These are phyloP conservation scores for Perodicticus potto DNA, from an alignment of 2,797 vertebrate genomes.

Conservation along the genomic window DNA sequence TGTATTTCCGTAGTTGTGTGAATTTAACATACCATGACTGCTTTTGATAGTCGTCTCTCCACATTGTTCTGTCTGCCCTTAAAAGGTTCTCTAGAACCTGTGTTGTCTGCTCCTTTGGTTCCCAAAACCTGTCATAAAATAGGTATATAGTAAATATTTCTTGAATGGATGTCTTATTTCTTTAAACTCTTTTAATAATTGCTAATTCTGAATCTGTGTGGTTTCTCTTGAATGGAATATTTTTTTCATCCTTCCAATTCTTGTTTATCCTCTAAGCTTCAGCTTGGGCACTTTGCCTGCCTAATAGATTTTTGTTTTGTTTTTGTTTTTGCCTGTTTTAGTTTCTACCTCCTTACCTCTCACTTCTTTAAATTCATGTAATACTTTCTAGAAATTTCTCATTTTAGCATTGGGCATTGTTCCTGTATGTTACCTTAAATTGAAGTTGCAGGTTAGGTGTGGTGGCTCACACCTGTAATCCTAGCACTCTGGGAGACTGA, in stretches of 20 bases:
- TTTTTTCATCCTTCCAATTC: neutral
- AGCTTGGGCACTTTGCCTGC: neutral
- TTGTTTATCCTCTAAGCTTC: neutral
- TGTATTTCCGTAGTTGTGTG: neutral
- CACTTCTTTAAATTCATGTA: neutral
- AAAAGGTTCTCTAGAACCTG: neutral
- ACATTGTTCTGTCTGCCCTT: neutral
- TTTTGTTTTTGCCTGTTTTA: neutral
- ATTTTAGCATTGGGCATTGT: constrained; percentile 23
- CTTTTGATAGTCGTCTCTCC: neutral
- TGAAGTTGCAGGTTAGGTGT: too few species aligned
- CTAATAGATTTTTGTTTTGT: neutral
- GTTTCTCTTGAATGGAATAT: neutral
- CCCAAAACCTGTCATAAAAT: neutral
- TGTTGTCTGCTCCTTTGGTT: neutral
- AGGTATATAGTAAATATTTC: neutral
- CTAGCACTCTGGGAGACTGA: too few species aligned
- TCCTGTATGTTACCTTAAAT: neutral
- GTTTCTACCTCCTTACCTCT: neutral
- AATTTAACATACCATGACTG: neutral
- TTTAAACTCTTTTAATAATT: constrained; percentile 24
- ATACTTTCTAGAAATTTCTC: neutral
- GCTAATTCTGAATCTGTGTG: neutral
- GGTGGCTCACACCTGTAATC: too few species aligned
- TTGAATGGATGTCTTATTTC: constrained; percentile 37